Conservation (phyloP, 2,888 invertebrate species). For the Amiota mariae region DNA sequence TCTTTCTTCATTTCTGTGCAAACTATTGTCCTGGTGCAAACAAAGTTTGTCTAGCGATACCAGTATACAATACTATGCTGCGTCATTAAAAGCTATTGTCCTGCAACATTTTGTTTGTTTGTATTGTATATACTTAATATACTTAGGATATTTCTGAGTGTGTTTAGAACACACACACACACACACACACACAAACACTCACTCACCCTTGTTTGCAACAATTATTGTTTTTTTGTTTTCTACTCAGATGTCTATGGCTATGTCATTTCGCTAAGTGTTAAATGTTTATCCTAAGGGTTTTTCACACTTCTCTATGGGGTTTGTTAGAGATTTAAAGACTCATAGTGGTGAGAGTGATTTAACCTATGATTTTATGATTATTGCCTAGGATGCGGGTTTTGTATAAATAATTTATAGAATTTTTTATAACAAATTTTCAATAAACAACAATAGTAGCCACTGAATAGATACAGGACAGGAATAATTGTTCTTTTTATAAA, state of each 20-base stretch:
- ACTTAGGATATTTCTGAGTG: not conserved
- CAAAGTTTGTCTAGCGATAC: slow-evolving; percentile 5
- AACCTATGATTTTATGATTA: too few relatives aligned
- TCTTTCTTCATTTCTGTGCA: not conserved
- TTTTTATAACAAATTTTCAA: not conserved
- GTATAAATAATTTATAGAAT: slow-evolving; percentile 12
- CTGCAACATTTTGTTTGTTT: slow-evolving; percentile 5
- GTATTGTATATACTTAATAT: not conserved
- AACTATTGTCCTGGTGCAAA: not conserved
- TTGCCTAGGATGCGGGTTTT: not conserved
- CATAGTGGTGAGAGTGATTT: too few relatives aligned
- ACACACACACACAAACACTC: too few relatives aligned
- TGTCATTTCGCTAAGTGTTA: slow-evolving; percentile 44
- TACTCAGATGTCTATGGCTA: not conserved
- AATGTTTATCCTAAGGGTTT: slow-evolving; percentile 56
- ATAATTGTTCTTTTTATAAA: not conserved
- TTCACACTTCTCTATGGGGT: slow-evolving; percentile 50
- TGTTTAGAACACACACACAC: not conserved
- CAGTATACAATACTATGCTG: not conserved
- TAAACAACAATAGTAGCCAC: too few relatives aligned
- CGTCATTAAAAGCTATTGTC: slow-evolving; percentile 43
- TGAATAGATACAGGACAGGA: not conserved
- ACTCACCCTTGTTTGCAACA: slow-evolving; percentile 25
- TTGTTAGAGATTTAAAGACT: too few relatives aligned
- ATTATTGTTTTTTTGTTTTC: slow-evolving; percentile 7